Evolutionary conservation across 2,113 vertebrate species (phyloP), one percentile per base, ranked within the genome.

Genomic region (Kryptolebias marmoratus): DNA sequence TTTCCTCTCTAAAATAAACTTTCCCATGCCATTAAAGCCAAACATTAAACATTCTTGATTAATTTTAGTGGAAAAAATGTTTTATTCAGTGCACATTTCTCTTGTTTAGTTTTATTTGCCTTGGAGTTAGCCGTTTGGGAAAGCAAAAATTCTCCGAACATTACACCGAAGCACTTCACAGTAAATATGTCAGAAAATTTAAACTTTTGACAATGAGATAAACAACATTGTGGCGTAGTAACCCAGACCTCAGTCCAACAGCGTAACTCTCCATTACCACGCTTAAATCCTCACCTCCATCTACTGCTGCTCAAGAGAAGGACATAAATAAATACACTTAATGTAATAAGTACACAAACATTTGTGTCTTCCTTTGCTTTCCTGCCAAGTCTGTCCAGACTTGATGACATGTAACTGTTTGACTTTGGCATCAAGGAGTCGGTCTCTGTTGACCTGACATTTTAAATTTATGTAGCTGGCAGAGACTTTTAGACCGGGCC

Each of bases 161-260:
- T 71, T 52, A 48, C 16, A 28, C 65, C 44, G 28, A 69, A 66
- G 42, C 36, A 55, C 49, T 62, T 81, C 65, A 54, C 71, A 70
- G 72, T 69, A 10, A 73, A 81, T 61, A 72, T 63, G 53, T 47
- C 49, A 32, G 28, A 13, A 28, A 53, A 50, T 69, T 45, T 56
- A 42, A 22, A 28, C 32, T 47, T 71, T 73, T 48, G 47, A 84
- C 42, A 57, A 58, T 75, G 63, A 81, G 59, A 56, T 68, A 71
- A 56, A 78, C 61, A 67, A 71, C 84, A 58, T 36, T 76, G 68
- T 28, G 42, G 78, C 69, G 83, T 72, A 56, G 79, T 82, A 82
- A 80, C 71, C 75, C 50, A 64, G 87, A 82, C 82, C 28, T 65
- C 52, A 15, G 44, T 71, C 85, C 81, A 88, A 80, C 73, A 59